Percentiles rank a stretch among this genome's conserved stretches.
Evolutionary conservation across 2,888 invertebrate genomes (phyloP).

Genomic region (Mesodorylaimus sp.): DNA sequence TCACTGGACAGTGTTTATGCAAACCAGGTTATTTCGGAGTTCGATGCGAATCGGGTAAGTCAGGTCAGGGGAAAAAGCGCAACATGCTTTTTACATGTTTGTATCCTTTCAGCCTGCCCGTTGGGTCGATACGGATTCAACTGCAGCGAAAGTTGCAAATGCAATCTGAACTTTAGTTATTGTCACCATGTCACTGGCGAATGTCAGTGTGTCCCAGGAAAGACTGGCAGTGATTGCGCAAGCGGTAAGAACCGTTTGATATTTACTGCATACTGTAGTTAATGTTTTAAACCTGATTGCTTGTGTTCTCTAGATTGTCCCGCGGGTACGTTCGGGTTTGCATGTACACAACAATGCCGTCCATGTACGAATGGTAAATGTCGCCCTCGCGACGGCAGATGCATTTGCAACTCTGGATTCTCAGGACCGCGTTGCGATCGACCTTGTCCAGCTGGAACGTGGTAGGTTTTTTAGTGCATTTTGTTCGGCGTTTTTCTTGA

Average conservation of each 20-base stretch:
- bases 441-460: constrained; percentile 49
- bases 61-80: background rate
- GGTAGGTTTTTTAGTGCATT: constrained; percentile 3
- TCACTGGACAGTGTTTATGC: constrained; percentile 9
- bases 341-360: too few species aligned
- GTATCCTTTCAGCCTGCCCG: constrained; percentile 3
- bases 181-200: constrained; percentile 3
- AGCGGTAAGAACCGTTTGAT: too few species aligned
- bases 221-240: constrained; percentile 1
- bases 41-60: constrained; percentile 6
- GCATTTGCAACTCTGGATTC: constrained; percentile 60
- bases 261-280: too few species aligned
- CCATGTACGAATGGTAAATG: too few species aligned
- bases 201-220: constrained; percentile 4
- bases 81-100: background rate
- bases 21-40: constrained; percentile 5
- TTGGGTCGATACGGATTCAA: background rate
- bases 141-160: background rate
- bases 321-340: too few species aligned
- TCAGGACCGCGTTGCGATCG: constrained; percentile 56
- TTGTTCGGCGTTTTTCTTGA: background rate
- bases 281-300: too few species aligned
- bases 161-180: background rate
- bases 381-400: constrained; percentile 29
- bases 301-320: too few species aligned